Evolutionary conservation across 2,888 invertebrate genomes (phyloP).

Genomic region (Gymnocheta viridis): DNA sequence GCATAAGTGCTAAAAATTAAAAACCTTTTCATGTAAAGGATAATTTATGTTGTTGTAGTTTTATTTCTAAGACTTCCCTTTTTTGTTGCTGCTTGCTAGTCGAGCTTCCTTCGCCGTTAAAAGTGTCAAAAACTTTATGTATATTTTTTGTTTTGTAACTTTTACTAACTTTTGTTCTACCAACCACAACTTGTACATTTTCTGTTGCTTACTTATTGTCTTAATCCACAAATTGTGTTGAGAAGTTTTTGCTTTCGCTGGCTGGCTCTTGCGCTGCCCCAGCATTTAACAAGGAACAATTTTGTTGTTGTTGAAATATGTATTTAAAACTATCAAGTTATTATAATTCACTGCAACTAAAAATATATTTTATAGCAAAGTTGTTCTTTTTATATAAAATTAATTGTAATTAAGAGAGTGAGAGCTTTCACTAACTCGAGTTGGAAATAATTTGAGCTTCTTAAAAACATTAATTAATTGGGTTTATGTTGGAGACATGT

Average conservation of each 20-base stretch:
- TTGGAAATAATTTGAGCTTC: background rate
- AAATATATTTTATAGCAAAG: constrained; percentile 5
- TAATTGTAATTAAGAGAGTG: background rate
- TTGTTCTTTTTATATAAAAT: background rate
- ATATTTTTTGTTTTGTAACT: background rate
- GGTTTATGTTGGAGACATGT: background rate
- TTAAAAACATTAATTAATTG: background rate
- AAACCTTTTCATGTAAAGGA: background rate
- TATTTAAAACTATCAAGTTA: background rate
- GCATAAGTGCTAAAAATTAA: background rate
- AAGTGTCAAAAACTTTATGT: constrained; percentile 20
- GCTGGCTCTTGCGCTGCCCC: constrained; percentile 4
- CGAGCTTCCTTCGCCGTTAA: background rate
- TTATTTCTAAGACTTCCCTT: background rate
- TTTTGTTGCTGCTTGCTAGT: background rate
- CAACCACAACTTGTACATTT: constrained; percentile 31
- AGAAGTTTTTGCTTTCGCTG: constrained; percentile 28
- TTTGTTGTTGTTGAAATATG: background rate
- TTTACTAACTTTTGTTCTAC: constrained; percentile 1
- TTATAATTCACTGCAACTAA: background rate
- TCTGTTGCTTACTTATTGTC: background rate
- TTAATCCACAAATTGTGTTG: background rate
- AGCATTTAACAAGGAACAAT: constrained; percentile 12
- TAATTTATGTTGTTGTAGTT: background rate
- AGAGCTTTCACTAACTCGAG: background rate